Base-by-base conservation (phyloP, 2,888 invertebrate species). In the Epiblema foenella region DNA sequence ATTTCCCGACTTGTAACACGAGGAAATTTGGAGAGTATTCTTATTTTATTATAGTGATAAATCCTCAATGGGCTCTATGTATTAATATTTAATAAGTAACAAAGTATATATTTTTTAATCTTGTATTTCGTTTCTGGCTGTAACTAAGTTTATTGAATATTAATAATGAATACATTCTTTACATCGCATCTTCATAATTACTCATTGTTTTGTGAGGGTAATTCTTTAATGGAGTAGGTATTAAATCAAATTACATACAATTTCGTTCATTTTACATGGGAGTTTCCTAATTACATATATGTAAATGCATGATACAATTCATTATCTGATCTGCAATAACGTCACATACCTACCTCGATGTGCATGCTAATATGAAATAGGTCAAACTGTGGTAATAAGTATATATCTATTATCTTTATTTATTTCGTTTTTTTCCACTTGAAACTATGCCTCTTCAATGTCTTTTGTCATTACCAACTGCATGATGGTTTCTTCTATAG, bases 141-240 rank as follows among this genome's bases (percentile, higher is more conserved):
- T 42, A 7, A 33, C 24, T 17, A 49, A 49, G 49, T 60, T 24
- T 12, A 46, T 60, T 9, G 15, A 33, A 64, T 72, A 57, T 18
- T 62, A 83, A 83, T 88, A 90, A 89, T 90, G 90, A 90, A 90
- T 90, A 90, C 90, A 89, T 89, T 89, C 80, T 88, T 87, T 87
- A 81, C 80, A 71, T 73, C 73, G 52, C n/a, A 37, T 54, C 64
- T 39, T 37, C 9, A 51, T 60, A 29, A 17, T 60, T 10, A 49
- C 29, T 24, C n/a, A 20, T n/a, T n/a, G 9, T 10, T 18, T 15
- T 54, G 15, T 11, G 18, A 39, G 17, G 57, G 15, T 51, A 59
- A 63, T 15, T 60, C 17, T 46, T 17, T 17, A 10, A n/a, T 51
- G n/a, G 24, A 39, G 52, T n/a, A n/a, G n/a, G n/a, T 54, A 18